These are phyloP conservation scores for Phymatocera aterrima DNA, from an alignment of 2,888 invertebrate species.

Conservation along the genomic window DNA sequence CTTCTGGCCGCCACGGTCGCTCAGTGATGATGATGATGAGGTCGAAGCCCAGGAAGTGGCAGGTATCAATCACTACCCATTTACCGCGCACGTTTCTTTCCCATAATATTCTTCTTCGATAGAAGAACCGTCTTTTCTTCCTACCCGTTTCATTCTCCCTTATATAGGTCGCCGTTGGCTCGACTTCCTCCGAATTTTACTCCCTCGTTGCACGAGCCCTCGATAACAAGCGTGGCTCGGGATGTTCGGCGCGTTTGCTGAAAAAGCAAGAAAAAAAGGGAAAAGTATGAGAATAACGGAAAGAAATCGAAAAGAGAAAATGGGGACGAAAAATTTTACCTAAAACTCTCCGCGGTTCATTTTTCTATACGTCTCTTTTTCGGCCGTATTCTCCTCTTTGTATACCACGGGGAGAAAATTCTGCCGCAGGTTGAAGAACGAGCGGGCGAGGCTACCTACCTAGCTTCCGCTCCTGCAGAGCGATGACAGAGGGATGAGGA, in stretches of 20 bases:
- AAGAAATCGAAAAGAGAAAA: too few species aligned
- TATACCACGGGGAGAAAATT: constrained; percentile 70
- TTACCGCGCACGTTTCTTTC: constrained; percentile 47
- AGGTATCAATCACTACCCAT: constrained; percentile 65
- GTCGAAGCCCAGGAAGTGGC: constrained; percentile 60
- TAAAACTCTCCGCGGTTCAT: too few species aligned
- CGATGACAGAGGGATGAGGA: constrained; percentile 66
- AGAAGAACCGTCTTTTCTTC: constrained; percentile 52
- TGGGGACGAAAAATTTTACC: too few species aligned
- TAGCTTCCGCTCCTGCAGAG: constrained; percentile 69
- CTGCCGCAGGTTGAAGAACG: constrained; percentile 59
- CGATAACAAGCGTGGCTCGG: constrained; percentile 20
- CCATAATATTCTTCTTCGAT: constrained; percentile 61
- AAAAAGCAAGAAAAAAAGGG: background rate
- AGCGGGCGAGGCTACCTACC: constrained; percentile 61
- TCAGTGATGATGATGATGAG: constrained; percentile 68
- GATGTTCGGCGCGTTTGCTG: background rate
- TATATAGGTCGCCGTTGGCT: background rate
- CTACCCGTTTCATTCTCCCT: constrained; percentile 14
- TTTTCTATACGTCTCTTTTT: too few species aligned
- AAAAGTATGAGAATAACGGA: too few species aligned
- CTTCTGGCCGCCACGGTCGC: constrained; percentile 56
- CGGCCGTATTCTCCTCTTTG: too few species aligned
- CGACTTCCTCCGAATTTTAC: background rate
- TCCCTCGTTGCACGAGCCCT: background rate